Conservation (phyloP, 2,797 vertebrate species). For the Chrysolophus pictus region DNA sequence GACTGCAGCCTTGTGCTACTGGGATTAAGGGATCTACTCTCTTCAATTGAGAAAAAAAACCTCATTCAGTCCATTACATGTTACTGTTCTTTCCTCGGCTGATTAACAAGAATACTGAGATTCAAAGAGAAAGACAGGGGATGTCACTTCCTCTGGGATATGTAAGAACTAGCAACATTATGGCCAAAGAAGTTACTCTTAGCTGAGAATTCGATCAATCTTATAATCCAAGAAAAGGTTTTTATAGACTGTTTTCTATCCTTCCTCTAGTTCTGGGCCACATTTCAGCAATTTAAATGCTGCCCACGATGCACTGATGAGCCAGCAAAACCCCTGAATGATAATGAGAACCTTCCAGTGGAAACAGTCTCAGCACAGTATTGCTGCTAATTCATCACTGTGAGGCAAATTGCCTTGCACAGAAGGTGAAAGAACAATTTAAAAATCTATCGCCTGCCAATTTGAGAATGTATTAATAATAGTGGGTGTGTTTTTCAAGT, state of each 20-base stretch:
- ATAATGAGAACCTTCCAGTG: conserved; percentile 56
- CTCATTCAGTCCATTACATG: background rate
- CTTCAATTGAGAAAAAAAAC: background rate
- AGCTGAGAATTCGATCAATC: background rate
- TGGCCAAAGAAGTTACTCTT: background rate
- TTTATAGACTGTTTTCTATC: conserved; percentile 18
- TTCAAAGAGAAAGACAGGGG: background rate
- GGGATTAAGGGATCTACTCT: background rate
- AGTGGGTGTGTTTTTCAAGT: conserved; percentile 32
- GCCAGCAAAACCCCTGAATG: conserved; percentile 58
- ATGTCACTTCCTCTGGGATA: background rate
- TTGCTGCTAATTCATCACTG: conserved; percentile 44
- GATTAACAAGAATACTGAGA: background rate
- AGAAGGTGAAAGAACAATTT: conserved; percentile 60
- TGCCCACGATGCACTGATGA: conserved; percentile 42
- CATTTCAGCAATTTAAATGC: conserved; percentile 24
- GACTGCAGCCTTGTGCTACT: background rate
- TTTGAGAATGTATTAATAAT: conserved; percentile 62
- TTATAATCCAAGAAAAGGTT: background rate
- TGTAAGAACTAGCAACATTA: background rate
- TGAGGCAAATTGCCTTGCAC: background rate
- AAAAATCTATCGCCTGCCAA: conserved; percentile 49
- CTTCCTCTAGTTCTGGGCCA: conserved; percentile 39
- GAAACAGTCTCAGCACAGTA: conserved; percentile 26
- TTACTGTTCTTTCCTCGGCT: background rate